A percentile compares a stretch with the other conserved stretches of the same genome.
phyloP scores from a whole-genome alignment of 1,140 invertebrate genomes.

The Neodiprion virginianus region DNA sequence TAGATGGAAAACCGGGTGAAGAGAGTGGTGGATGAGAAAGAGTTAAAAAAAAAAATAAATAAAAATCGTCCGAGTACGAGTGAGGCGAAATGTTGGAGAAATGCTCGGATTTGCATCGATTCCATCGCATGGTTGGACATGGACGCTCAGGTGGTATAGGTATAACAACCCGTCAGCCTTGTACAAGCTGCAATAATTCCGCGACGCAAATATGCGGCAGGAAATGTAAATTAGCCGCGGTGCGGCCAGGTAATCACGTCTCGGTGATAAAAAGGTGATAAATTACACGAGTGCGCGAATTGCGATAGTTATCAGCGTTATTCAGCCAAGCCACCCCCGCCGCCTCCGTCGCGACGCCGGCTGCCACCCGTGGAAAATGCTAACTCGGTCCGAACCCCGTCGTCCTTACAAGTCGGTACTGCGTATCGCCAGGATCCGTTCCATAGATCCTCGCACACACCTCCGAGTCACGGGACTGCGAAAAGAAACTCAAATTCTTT shows the following conservation, averaged over 20 bases:
- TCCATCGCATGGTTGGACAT: too few species aligned
- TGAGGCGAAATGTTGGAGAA: too few species aligned
- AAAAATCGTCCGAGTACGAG: too few species aligned
- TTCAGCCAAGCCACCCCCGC: not conserved
- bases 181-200: not conserved
- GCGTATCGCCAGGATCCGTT: not conserved
- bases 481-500: slow-evolving; percentile 10
- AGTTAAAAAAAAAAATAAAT: too few species aligned
- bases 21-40: too few species aligned
- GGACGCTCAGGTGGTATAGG: not conserved
- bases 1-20: not conserved
- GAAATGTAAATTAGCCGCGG: slow-evolving; percentile 45
- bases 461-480: not conserved
- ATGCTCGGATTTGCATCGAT: too few species aligned
- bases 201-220: slow-evolving; percentile 19
- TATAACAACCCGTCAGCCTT: not conserved
- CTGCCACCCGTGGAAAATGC: too few species aligned
- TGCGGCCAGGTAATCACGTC: slow-evolving; percentile 41
- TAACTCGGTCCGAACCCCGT: too few species aligned
- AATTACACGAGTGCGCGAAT: slow-evolving; percentile 30
- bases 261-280: slow-evolving; percentile 42
- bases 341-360: too few species aligned
- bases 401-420: not conserved
- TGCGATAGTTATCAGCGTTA: slow-evolving; percentile 34
- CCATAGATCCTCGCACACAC: not conserved